These are phyloP conservation scores for Amphipoea oculea DNA, from an alignment of 2,888 invertebrate genomes.

Conservation along the genomic window DNA sequence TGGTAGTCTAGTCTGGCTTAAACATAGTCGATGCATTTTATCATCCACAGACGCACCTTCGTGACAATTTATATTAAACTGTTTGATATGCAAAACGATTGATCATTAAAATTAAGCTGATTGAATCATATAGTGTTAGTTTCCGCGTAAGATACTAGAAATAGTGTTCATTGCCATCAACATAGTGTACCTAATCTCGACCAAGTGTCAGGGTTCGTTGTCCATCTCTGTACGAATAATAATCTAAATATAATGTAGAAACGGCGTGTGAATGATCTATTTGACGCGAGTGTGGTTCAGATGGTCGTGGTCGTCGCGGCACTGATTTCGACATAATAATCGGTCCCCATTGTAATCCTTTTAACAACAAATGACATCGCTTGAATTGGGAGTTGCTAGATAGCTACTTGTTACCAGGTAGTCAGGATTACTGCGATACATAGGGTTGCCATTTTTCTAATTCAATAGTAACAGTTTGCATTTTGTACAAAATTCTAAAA, in stretches of 20 bases:
- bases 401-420: conserved; percentile 46
- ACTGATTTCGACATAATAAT: conserved; percentile 70
- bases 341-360: conserved; percentile 71
- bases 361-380: conserved; percentile 61
- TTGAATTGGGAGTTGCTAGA: conserved; percentile 49
- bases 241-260: conserved; percentile 28
- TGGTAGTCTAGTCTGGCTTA: conserved; percentile 54
- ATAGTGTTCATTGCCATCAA: conserved; percentile 21
- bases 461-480: neutral
- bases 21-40: conserved; percentile 43
- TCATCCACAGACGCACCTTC: conserved; percentile 26
- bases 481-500: neutral
- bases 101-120: conserved; percentile 20
- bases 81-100: conserved; percentile 13
- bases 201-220: conserved; percentile 29
- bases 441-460: conserved; percentile 37
- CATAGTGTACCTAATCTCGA: conserved; percentile 9
- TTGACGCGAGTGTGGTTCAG: conserved; percentile 28
- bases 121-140: conserved; percentile 13
- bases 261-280: conserved; percentile 31
- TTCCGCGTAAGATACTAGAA: conserved; percentile 7
- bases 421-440: conserved; percentile 26
- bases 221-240: conserved; percentile 26
- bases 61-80: conserved; percentile 17
- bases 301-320: conserved; percentile 38